phyloP scores from a whole-genome alignment of 1,140 invertebrate genomes.

The Coelopa frigida region DNA sequence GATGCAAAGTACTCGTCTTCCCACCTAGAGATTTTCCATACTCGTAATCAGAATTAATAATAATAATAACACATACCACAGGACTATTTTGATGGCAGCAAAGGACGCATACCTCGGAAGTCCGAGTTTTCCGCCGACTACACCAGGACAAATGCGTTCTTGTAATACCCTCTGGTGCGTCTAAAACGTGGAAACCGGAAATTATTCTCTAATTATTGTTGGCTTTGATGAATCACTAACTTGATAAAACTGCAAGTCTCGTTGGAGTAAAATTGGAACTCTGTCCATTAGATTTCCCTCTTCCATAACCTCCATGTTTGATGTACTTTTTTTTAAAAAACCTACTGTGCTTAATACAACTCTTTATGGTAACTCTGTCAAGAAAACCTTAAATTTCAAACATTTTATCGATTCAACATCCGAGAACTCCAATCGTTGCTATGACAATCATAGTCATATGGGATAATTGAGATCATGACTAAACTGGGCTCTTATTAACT shows the following conservation, averaged over 20 bases:
- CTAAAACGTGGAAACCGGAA: too few relatives aligned
- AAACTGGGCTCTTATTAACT: too few relatives aligned
- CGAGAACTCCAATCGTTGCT: too few relatives aligned
- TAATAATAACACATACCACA: constrained; percentile 52
- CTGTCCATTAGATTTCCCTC: constrained; percentile 78
- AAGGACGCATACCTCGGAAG: constrained; percentile 74
- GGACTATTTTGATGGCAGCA: constrained; percentile 68
- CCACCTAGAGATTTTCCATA: constrained; percentile 33
- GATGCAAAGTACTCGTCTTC: constrained; percentile 46
- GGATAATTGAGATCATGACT: too few relatives aligned
- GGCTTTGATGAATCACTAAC: too few relatives aligned
- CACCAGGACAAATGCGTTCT: constrained; percentile 61
- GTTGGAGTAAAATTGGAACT: constrained; percentile 66
- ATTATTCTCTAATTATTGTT: too few relatives aligned
- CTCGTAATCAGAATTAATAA: too few relatives aligned
- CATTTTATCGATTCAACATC: too few relatives aligned
- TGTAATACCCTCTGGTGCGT: constrained; percentile 67
- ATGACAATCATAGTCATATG: too few relatives aligned
- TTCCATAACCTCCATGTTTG: constrained; percentile 72
- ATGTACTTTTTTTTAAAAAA: neutral
- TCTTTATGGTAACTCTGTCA: neutral
- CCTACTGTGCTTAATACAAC: neutral
- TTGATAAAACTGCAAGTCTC: constrained; percentile 74
- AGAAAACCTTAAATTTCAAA: too few relatives aligned
- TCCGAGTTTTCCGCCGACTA: constrained; percentile 67